phyloP scores from a whole-genome alignment of 2,797 vertebrate species.

The Ptychadena robeensis region DNA sequence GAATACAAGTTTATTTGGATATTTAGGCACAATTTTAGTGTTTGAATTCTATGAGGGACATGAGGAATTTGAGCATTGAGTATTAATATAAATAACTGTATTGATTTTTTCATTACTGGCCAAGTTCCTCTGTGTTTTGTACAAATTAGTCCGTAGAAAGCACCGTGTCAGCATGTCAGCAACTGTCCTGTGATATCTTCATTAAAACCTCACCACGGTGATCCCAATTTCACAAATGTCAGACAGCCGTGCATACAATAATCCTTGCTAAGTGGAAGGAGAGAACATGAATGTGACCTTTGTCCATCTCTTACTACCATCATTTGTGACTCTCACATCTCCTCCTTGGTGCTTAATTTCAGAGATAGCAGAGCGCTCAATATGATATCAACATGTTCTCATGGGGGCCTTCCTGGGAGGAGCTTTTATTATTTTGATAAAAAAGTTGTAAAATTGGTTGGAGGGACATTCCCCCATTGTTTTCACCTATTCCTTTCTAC shows the following conservation, averaged over 20 bases:
- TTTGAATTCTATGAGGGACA: not conserved
- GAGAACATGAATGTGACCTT: constrained; percentile 4
- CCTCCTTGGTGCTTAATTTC: not conserved
- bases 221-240: constrained; percentile 40
- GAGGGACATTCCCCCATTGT: too few relatives aligned
- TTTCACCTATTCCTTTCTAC: too few relatives aligned
- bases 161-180: constrained; percentile 39
- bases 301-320: not conserved
- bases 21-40: not conserved
- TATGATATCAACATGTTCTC: not conserved
- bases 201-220: constrained; percentile 17
- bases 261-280: not conserved
- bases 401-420: not conserved
- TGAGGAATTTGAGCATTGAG: constrained; percentile 12
- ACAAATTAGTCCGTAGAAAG: constrained; percentile 51
- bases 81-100: constrained; percentile 44
- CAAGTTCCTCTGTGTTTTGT: constrained; percentile 20
- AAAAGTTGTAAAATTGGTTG: too few relatives aligned
- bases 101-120: constrained; percentile 55
- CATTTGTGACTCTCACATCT: not conserved
- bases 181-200: constrained; percentile 24
- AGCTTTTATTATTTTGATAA: too few relatives aligned
- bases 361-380: not conserved
- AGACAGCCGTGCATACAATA: not conserved
- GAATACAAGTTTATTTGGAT: not conserved